Evolutionary conservation across 1,140 invertebrate genomes (phyloP), one percentile per base, ranked within the genome.

Genomic region (Drosophila pallidifrons): DNA sequence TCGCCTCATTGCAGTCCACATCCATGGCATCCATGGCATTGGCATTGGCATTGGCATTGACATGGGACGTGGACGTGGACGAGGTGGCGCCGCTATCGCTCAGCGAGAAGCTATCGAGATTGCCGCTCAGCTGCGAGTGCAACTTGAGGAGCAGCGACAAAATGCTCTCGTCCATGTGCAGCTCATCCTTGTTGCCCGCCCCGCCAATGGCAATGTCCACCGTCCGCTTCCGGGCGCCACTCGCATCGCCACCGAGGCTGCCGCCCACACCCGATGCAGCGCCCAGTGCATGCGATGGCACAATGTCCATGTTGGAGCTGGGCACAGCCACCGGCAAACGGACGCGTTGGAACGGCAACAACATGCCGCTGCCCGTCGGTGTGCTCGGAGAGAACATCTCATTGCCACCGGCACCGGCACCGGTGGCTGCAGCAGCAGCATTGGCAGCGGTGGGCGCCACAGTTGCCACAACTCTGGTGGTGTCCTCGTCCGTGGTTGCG

Each of bases 121-220:
- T 94, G 3, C 96, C 97, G 0, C 96, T 96, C 10, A 99, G 93
- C 91, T 99, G 98, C 0, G 97, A 97, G 93, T 99, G 98, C n/a
- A 99, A 94, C 92, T 98, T 98, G 7, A 99, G 93, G 20, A 99
- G 93, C 41, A 99, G 93, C 0, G 98, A 98, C 73, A 99, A 95
- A 58, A 99, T 97, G 68, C 97, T 98, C 92, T 99, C 98, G 79
- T 98, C 97, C 13, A 97, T 94, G 63, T 95, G 94, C 0, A 96
- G 93, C 52, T 94, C 93, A 11, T 95, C 94, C 51, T 94, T 93
- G 28, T 93, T 91, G 51, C 57, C 72, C 5, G 66, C 66, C 4
- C 66, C 58, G 6, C 58, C 72, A 32, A 92, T 85, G 59, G 81
- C 86, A 54, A 91, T 89, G 59, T 92, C 91, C 5, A 92, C 90